These are phyloP conservation scores for Merodon equestris DNA, from an alignment of 2,888 invertebrate genomes.

Conservation along the genomic window DNA sequence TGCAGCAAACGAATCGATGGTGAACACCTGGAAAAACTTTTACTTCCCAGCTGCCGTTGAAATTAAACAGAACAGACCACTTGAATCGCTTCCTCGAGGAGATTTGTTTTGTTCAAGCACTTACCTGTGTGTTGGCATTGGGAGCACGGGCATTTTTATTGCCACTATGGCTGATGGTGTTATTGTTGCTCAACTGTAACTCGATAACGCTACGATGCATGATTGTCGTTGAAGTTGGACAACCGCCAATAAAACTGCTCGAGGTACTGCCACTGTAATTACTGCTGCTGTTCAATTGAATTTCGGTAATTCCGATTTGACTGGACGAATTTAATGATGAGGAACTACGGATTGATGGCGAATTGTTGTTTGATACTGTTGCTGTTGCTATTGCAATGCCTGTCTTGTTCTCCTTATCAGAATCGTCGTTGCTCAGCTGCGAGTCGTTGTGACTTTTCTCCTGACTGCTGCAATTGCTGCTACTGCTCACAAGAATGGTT, in stretches of 20 bases:
- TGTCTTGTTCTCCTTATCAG: constrained; percentile 78
- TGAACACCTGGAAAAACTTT: constrained; percentile 66
- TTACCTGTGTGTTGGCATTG: constrained; percentile 60
- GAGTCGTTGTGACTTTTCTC: constrained; percentile 61
- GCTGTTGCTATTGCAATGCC: constrained; percentile 70
- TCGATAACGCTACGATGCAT: constrained; percentile 75
- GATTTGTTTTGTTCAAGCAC: constrained; percentile 62
- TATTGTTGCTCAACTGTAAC: constrained; percentile 71
- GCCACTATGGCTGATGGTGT: constrained; percentile 43
- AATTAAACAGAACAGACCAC: constrained; percentile 53
- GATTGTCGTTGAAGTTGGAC: constrained; percentile 64
- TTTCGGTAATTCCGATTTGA: constrained; percentile 68
- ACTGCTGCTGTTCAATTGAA: constrained; percentile 71
- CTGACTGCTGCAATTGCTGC: constrained; percentile 34
- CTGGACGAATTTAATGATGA: constrained; percentile 64
- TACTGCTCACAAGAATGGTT: constrained; percentile 72
- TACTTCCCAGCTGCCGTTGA: constrained; percentile 55
- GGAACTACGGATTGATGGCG: constrained; percentile 60
- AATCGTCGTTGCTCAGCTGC: constrained; percentile 73
- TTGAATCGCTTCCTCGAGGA: constrained; percentile 70
- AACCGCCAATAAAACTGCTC: constrained; percentile 71
- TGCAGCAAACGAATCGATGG: constrained; percentile 39
- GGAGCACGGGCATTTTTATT: constrained; percentile 64
- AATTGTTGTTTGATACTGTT: constrained; percentile 46
- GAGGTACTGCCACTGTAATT: constrained; percentile 73